Base-by-base conservation (phyloP, 2,113 vertebrate species). In the Hippoglossus stenolepis region DNA sequence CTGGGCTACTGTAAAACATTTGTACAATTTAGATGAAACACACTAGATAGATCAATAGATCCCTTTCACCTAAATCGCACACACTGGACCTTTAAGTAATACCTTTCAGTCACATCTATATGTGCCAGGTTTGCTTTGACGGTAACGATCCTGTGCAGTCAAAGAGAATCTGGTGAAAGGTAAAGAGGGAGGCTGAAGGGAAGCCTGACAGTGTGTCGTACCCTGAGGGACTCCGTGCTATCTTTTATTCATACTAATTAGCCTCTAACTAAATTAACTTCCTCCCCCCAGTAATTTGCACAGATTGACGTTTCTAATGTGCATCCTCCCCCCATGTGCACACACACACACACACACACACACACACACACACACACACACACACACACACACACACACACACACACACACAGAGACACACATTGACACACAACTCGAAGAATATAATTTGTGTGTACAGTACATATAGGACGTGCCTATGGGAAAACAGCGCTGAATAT, bases 211-310 rank as follows among this genome's bases (percentile, higher is more conserved):
- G 81, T 83, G 82, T 85, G 84, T 67, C 73, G 65, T 74, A 82
- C 75, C 90, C 89, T 68, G 57, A 69, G 92, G 91, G 90, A 87
- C 81, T 79, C 78, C 28, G 12, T 74, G 77, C 81, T 77, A 91
- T 92, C 84, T 89, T 94, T 92, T 91, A 92, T 91, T 92, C 89
- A 89, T 90, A 86, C 89, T 90, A 92, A 93, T 93, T 91, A 89
- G 81, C 76, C 88, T 88, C 78, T 85, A 86, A 87, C 85, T 63
- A 89, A 92, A 88, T 93, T 89, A 92, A 93, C 85, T 85, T 91
- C 80, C 75, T 89, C 84, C 87, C 83, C 87, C 83, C 75, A 75
- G 71, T 92, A 83, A 92, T 90, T 92, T 87, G 76, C 77, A 83
- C 75, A 86, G 76, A 85, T 87, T 73, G 77, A 85, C 85, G 83